Percentiles rank a stretch among this genome's conserved stretches.
These are phyloP conservation scores for Anabas testudineus DNA, from an alignment of 2,797 vertebrate species.

Conservation along the genomic window DNA sequence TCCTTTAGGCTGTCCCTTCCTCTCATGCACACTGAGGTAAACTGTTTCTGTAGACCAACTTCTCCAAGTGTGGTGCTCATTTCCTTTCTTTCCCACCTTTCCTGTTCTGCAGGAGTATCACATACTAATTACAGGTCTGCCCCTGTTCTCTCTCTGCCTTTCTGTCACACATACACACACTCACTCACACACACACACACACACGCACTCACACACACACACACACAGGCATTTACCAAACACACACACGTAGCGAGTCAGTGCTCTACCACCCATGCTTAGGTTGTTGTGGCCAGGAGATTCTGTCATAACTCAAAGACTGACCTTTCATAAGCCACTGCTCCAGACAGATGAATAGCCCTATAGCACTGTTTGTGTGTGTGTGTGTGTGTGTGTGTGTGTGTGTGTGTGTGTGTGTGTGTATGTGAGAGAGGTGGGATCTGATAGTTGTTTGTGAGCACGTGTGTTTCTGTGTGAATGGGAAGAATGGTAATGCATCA, in stretches of 20 bases:
- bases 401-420: constrained; percentile 7
- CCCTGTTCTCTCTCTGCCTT: constrained; percentile 18
- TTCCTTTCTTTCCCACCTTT: constrained; percentile 53
- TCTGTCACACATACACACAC: neutral
- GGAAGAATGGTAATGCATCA: constrained; percentile 32
- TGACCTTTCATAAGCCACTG: constrained; percentile 82
- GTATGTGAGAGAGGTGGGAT: constrained; percentile 13
- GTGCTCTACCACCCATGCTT: constrained; percentile 72
- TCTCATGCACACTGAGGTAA: constrained; percentile 49
- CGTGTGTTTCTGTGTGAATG: constrained; percentile 33
- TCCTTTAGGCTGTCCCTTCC: constrained; percentile 52
- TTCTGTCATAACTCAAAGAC: constrained; percentile 81
- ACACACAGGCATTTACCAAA: neutral
- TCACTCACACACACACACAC: neutral
- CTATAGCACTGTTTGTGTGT: constrained; percentile 54
- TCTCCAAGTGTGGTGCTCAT: constrained; percentile 33
- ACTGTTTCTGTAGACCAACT: constrained; percentile 49
- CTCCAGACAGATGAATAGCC: constrained; percentile 81
- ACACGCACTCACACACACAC: constrained; percentile 3
- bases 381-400: constrained; percentile 21
- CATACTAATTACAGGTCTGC: constrained; percentile 60
- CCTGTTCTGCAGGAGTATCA: constrained; percentile 37
- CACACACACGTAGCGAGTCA: constrained; percentile 35
- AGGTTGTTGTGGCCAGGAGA: constrained; percentile 78
- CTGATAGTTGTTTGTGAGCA: constrained; percentile 33